These are phyloP conservation scores for Nettapus auritus DNA, from an alignment of 2,113 vertebrate species.

Conservation along the genomic window DNA sequence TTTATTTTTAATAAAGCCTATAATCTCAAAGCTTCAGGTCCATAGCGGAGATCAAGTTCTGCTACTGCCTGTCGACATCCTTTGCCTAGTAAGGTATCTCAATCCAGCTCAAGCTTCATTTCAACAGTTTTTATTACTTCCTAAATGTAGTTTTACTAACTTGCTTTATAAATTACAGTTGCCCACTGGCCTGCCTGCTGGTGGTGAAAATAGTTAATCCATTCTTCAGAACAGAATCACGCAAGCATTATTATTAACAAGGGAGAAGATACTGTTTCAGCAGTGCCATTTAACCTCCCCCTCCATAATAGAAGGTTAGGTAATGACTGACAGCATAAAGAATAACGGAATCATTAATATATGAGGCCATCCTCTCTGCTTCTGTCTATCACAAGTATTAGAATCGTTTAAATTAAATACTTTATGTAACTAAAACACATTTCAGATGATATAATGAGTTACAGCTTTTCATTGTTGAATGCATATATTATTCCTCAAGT, in stretches of 20 bases:
- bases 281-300: not conserved
- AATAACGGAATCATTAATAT: constrained; percentile 35
- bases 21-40: not conserved
- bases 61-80: not conserved
- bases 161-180: not conserved
- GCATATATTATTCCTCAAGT: not conserved
- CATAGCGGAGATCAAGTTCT: not conserved
- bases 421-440: not conserved
- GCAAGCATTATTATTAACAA: constrained; percentile 17
- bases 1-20: not conserved
- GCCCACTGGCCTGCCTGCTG: not conserved
- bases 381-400: not conserved
- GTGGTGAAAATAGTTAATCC: not conserved
- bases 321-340: constrained; percentile 35
- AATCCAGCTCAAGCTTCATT: not conserved
- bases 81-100: not conserved
- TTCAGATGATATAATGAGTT: not conserved
- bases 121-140: not conserved
- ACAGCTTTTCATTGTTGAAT: not conserved
- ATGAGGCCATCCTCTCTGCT: not conserved
- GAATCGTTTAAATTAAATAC: not conserved
- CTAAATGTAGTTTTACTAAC: not conserved
- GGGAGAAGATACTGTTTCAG: constrained; percentile 3
- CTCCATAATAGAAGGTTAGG: not conserved
- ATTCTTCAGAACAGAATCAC: constrained; percentile 9